Percentiles rank a stretch among this genome's conserved stretches.
These are phyloP conservation scores for Cecropterus lyciades DNA, from an alignment of 1,140 invertebrate species.

Conservation along the genomic window DNA sequence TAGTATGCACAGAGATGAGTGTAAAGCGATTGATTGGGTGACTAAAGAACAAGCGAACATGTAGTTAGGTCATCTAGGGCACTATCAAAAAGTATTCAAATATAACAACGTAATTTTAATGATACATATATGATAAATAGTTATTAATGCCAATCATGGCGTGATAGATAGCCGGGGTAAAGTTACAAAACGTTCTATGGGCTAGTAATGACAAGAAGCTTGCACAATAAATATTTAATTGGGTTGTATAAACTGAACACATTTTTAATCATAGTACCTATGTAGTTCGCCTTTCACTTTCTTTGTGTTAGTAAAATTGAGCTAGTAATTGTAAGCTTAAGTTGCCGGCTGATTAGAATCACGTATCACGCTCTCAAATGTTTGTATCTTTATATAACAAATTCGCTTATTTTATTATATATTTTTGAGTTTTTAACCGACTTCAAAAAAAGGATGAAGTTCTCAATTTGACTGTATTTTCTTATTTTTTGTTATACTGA, in stretches of 20 bases:
- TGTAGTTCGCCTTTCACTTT: conserved; percentile 71
- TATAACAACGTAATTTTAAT: conserved; percentile 19
- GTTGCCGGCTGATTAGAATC: conserved; percentile 19
- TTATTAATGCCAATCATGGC: conserved; percentile 45
- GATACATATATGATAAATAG: conserved; percentile 27
- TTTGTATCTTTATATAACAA: conserved; percentile 1
- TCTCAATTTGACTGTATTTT: too few relatives aligned
- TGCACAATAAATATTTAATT: conserved; percentile 79
- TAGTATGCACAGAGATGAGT: neutral
- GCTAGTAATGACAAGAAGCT: conserved; percentile 67
- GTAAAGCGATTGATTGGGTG: neutral
- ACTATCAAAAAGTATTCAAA: neutral
- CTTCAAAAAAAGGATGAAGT: too few relatives aligned
- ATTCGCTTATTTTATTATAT: neutral
- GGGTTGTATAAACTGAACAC: conserved; percentile 71
- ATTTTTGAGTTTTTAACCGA: too few relatives aligned
- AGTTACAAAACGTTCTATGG: conserved; percentile 67
- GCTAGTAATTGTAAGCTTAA: conserved; percentile 26
- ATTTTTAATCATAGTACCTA: conserved; percentile 65
- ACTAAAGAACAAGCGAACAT: neutral
- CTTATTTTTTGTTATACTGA: too few relatives aligned
- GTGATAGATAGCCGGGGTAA: conserved; percentile 54
- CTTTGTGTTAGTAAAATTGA: conserved; percentile 53
- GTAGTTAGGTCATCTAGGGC: neutral
- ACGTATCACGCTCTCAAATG: conserved; percentile 12